Conservation (phyloP, 2,888 invertebrate species). For the Cerceris rybyensis region DNA sequence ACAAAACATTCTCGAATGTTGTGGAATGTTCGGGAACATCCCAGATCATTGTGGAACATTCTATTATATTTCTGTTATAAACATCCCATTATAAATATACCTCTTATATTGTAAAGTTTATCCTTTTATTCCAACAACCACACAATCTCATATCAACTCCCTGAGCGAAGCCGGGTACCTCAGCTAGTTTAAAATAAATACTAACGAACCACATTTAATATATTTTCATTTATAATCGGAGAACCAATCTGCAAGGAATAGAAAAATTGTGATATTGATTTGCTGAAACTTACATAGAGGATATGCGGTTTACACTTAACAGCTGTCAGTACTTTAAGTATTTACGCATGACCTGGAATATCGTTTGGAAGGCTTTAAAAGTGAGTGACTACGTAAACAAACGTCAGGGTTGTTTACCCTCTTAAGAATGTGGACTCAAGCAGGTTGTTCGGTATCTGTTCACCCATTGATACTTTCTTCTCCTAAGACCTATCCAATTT, state of each 20-base stretch:
- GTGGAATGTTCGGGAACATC: too few species aligned
- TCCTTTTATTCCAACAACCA: too few species aligned
- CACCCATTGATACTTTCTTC: conserved; percentile 58
- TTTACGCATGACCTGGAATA: conserved; percentile 69
- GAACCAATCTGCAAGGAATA: background rate
- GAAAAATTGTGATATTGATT: background rate
- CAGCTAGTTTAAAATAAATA: too few species aligned
- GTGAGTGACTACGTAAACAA: conserved; percentile 68
- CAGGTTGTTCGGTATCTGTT: conserved; percentile 52
- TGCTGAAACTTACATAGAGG: background rate
- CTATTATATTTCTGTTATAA: too few species aligned
- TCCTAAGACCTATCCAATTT: conserved; percentile 64
- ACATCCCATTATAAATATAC: too few species aligned
- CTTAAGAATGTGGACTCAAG: conserved; percentile 60
- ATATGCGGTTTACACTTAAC: background rate
- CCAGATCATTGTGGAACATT: too few species aligned
- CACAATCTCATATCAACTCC: too few species aligned
- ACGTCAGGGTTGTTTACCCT: conserved; percentile 69
- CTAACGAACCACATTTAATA: too few species aligned
- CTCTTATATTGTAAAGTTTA: too few species aligned
- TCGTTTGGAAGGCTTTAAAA: conserved; percentile 69
- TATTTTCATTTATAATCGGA: too few species aligned
- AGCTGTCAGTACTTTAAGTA: conserved; percentile 60
- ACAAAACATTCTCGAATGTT: too few species aligned
- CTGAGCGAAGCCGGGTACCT: too few species aligned